Base-by-base conservation (phyloP, 1,140 invertebrate species). In the Acromyrmex echinatior region DNA sequence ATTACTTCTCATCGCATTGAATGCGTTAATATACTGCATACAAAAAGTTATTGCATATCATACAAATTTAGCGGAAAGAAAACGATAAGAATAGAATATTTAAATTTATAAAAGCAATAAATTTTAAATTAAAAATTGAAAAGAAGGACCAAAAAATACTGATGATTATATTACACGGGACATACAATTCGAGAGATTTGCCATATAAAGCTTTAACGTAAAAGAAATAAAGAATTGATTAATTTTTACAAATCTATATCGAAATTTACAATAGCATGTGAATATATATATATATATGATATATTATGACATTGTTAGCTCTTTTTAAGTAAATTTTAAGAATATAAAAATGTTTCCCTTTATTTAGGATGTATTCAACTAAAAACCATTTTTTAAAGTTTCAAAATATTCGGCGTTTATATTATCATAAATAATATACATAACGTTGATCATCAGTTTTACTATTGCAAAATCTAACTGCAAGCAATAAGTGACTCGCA, bases 401-500 rank as follows among this genome's bases (percentile, higher is more conserved):
- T 18, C 7, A 16, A 28, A 39, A 31, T 21, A 39, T 66, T 39
- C 3, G 4, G 9, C 18, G 39, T 66, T 66, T 12, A 18, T 39
- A 39, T 39, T 39, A 39, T 39, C 35, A 7, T 39, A 35, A 63
- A 6, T 31, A 3, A 65, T 9, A 66, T 21, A 35, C 31, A 10
- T 12, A 21, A 35, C 4, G 10, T 66, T 66, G 6, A 28, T 9
- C 5, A 21, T 45, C 18, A 60, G n/a, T 58, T 21, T 71, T 21
- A 82, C 21, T 82, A 45, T 81, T 62, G 21, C 35, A n/a, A 62
- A 73, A n/a, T 62, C 9, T 35, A 62, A 7, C 14, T 74, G 9
- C 39, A 51, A 62, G n/a, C 28, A 51, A 35, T 60, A 73, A 82
- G 14, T 18, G n/a, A 74, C 45, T 74, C n/a, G 73, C 74, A 62